Conservation (phyloP, 2,113 vertebrate species). For the Hemicordylus capensis region DNA sequence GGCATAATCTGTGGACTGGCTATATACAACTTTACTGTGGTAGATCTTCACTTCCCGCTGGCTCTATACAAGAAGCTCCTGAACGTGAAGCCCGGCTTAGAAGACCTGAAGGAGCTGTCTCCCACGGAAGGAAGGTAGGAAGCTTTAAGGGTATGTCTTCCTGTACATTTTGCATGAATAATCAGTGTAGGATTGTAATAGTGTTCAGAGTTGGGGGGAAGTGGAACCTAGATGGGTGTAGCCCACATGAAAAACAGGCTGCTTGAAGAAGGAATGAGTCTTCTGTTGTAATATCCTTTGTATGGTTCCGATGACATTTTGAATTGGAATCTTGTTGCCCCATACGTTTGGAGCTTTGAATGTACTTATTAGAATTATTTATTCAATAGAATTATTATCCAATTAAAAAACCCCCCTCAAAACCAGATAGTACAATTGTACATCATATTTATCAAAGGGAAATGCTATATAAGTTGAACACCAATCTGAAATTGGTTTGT, state of each 20-base stretch:
- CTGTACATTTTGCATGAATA: neutral
- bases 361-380: no score
- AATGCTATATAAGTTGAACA: neutral
- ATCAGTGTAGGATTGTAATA: neutral
- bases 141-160: constrained; percentile 2
- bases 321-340: constrained; percentile 26
- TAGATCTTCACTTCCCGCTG: constrained; percentile 95
- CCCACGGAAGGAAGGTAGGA: constrained; percentile 93
- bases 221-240: neutral
- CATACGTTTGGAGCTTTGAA: constrained; percentile 8
- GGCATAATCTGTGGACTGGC: constrained; percentile 95
- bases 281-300: neutral
- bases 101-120: constrained; percentile 94
- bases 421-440: neutral
- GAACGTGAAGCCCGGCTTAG: constrained; percentile 83
- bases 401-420: neutral
- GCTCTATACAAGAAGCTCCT: constrained; percentile 95
- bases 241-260: neutral
- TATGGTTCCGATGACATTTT: neutral
- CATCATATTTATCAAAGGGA: neutral
- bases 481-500: neutral
- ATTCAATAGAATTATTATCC: no score
- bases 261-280: neutral
- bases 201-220: neutral
- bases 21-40: constrained; percentile 97